These are phyloP conservation scores for Hirundo rustica DNA, from an alignment of 2,797 vertebrate species.

Conservation along the genomic window DNA sequence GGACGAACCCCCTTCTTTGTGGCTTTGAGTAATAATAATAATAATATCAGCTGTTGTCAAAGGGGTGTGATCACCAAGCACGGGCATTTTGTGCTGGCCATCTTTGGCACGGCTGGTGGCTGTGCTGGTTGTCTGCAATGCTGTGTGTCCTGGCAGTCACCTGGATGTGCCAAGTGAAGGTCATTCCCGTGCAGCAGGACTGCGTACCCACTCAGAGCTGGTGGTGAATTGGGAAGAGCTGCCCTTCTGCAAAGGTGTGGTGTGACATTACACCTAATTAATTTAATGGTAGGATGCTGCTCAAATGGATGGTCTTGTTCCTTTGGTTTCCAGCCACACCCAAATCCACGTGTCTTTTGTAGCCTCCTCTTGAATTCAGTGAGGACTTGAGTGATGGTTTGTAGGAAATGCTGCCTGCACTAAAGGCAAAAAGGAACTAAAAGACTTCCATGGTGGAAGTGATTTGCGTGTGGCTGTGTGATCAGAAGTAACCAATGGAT, in stretches of 20 bases:
- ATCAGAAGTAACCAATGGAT: rapidly evolving
- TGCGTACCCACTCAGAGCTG: background rate
- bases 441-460: background rate
- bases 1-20: background rate
- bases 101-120: background rate
- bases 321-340: slow-evolving; percentile 35
- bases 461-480: background rate
- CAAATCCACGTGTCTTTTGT: background rate
- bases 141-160: background rate
- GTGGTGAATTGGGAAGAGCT: background rate
- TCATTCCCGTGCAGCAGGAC: background rate
- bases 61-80: background rate
- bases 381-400: background rate
- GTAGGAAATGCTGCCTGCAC: background rate
- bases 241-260: background rate
- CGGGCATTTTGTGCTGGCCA: background rate
- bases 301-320: slow-evolving; percentile 14
- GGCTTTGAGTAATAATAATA: background rate
- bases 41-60: background rate
- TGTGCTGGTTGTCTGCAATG: background rate
- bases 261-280: slow-evolving; percentile 10
- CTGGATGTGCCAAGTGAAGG: background rate
- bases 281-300: slow-evolving; percentile 55
- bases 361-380: background rate
- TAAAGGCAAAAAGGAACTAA: background rate